These are phyloP conservation scores for Adoxophyes honmai DNA, from an alignment of 1,140 invertebrate species.

Conservation along the genomic window DNA sequence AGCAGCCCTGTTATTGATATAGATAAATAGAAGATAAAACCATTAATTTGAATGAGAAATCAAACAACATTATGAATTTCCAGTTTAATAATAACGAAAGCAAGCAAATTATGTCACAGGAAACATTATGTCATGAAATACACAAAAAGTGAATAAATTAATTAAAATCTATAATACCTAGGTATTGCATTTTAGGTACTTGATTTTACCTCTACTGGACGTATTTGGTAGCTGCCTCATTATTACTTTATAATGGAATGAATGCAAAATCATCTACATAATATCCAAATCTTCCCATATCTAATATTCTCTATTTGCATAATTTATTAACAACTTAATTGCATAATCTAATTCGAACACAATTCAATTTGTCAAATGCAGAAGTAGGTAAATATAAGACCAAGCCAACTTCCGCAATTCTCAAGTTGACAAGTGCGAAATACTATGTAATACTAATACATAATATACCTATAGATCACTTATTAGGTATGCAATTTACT, in stretches of 20 bases:
- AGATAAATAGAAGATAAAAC: too few relatives aligned
- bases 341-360: constrained; percentile 7
- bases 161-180: constrained; percentile 13
- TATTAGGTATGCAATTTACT: constrained; percentile 34
- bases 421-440: constrained; percentile 21
- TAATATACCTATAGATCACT: constrained; percentile 24
- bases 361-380: constrained; percentile 24
- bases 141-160: constrained; percentile 13
- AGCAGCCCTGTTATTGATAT: too few relatives aligned
- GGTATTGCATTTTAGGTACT: constrained; percentile 8
- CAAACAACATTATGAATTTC: background rate
- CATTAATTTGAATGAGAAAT: constrained; percentile 41
- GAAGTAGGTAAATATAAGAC: constrained; percentile 15
- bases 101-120: constrained; percentile 28
- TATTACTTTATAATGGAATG: constrained; percentile 10
- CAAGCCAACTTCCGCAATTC: constrained; percentile 21
- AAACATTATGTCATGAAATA: constrained; percentile 19
- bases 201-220: constrained; percentile 9
- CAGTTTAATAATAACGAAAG: constrained; percentile 17
- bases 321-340: constrained; percentile 8
- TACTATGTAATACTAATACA: constrained; percentile 6
- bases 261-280: constrained; percentile 12
- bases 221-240: constrained; percentile 6
- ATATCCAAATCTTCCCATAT: background rate
- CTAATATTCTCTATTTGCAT: background rate